Evolutionary conservation across 2,888 invertebrate genomes (phyloP).

Genomic region (Drosophila meridionalis): DNA sequence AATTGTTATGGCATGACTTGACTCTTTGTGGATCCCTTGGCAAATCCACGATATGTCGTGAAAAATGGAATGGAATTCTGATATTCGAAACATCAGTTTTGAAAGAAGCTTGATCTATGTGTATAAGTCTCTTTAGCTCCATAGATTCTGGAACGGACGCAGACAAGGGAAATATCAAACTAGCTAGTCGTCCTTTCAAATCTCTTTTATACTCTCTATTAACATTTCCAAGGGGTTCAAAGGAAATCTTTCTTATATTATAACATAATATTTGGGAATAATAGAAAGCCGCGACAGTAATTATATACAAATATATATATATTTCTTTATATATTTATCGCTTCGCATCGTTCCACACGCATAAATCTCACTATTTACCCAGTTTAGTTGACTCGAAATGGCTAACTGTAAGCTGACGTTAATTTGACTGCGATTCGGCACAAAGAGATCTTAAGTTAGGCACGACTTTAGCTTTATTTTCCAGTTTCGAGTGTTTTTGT

Average conservation of each 20-base stretch:
- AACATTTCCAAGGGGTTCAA: too few species aligned
- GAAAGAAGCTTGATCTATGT: too few species aligned
- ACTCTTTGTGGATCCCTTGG: too few species aligned
- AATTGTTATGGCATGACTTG: too few species aligned
- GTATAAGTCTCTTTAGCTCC: too few species aligned
- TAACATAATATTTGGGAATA: neutral
- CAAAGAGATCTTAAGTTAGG: constrained; percentile 33
- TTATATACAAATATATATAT: neutral
- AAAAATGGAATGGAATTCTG: too few species aligned
- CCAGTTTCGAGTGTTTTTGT: constrained; percentile 14
- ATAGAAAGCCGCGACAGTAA: neutral
- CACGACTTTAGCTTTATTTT: constrained; percentile 21
- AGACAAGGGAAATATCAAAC: too few species aligned
- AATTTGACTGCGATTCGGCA: constrained; percentile 35
- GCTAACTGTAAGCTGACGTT: constrained; percentile 23
- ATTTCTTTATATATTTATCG: neutral
- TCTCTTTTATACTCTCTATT: too few species aligned
- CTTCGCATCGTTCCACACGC: neutral
- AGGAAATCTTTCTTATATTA: neutral
- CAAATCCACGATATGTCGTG: too few species aligned
- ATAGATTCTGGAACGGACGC: too few species aligned
- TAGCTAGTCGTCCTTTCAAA: too few species aligned
- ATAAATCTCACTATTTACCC: neutral
- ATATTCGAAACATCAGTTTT: too few species aligned
- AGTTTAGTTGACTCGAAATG: constrained; percentile 13